These are phyloP conservation scores for Ganaspis sp. DNA, from an alignment of 1,140 invertebrate genomes.

Conservation along the genomic window DNA sequence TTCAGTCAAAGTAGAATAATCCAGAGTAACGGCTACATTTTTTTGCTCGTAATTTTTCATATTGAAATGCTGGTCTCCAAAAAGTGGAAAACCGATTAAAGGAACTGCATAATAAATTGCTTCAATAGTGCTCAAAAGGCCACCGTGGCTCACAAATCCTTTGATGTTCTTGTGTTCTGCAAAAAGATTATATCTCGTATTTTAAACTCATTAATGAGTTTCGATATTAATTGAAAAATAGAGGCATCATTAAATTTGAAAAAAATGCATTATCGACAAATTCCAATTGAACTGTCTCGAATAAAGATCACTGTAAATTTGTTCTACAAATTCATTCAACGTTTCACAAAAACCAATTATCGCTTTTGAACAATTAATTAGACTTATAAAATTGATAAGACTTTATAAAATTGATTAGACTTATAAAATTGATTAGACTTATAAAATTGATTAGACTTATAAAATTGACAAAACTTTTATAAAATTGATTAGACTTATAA, in stretches of 20 bases:
- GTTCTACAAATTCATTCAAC: too few relatives aligned
- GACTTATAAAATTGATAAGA: too few relatives aligned
- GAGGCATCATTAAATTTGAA: too few relatives aligned
- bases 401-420: too few relatives aligned
- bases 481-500: too few relatives aligned
- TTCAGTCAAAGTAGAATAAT: constrained; percentile 65
- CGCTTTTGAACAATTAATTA: too few relatives aligned
- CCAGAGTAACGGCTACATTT: constrained; percentile 59
- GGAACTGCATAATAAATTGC: constrained; percentile 85
- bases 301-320: not conserved
- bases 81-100: constrained; percentile 82
- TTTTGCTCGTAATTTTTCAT: constrained; percentile 56
- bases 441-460: too few relatives aligned
- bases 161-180: constrained; percentile 82
- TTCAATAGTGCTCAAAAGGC: constrained; percentile 83
- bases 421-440: too few relatives aligned
- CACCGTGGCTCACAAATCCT: constrained; percentile 84
- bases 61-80: constrained; percentile 81
- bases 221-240: constrained; percentile 26
- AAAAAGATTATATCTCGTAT: constrained; percentile 45
- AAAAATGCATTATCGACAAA: too few relatives aligned
- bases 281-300: too few relatives aligned
- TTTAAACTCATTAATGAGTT: not conserved
- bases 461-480: too few relatives aligned
- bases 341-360: too few relatives aligned